These are phyloP conservation scores for Hipparchia semele DNA, from an alignment of 2,888 invertebrate genomes.

Conservation along the genomic window DNA sequence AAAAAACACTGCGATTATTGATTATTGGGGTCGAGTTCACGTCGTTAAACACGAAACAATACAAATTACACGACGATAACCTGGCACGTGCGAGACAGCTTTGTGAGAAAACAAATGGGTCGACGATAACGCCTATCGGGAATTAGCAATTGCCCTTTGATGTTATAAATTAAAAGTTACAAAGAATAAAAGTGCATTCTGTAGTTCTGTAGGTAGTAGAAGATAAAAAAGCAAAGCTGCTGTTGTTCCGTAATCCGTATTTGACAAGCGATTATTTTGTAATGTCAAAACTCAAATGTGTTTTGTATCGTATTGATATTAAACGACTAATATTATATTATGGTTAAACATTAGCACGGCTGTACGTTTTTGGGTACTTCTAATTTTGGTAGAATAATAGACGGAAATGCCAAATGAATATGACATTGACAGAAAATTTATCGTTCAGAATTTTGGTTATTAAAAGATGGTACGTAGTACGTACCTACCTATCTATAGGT, in stretches of 20 bases:
- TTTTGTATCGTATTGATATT: not conserved
- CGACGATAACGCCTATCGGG: conserved; percentile 34
- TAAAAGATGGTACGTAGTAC: too few relatives aligned
- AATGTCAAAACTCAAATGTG: too few relatives aligned
- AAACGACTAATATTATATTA: not conserved
- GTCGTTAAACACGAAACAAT: conserved; percentile 46
- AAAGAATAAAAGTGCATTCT: too few relatives aligned
- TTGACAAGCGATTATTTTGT: too few relatives aligned
- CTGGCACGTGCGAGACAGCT: conserved; percentile 54
- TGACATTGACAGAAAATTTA: not conserved
- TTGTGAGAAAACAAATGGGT: conserved; percentile 22
- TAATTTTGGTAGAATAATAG: conserved; percentile 3
- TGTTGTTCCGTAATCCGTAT: too few relatives aligned
- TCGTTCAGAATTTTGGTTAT: not conserved
- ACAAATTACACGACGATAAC: conserved; percentile 45
- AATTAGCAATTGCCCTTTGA: conserved; percentile 20
- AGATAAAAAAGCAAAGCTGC: too few relatives aligned
- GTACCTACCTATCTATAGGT: too few relatives aligned
- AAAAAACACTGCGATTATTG: conserved; percentile 45
- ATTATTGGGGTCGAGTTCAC: conserved; percentile 46
- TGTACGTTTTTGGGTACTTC: not conserved
- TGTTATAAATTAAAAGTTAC: conserved; percentile 4
- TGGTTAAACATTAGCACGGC: not conserved
- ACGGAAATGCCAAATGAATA: not conserved
- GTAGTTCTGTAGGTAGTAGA: too few relatives aligned